Evolutionary conservation across 2,113 vertebrate species (phyloP), one percentile per base, ranked within the genome.

Genomic region (Callospermophilus lateralis): DNA sequence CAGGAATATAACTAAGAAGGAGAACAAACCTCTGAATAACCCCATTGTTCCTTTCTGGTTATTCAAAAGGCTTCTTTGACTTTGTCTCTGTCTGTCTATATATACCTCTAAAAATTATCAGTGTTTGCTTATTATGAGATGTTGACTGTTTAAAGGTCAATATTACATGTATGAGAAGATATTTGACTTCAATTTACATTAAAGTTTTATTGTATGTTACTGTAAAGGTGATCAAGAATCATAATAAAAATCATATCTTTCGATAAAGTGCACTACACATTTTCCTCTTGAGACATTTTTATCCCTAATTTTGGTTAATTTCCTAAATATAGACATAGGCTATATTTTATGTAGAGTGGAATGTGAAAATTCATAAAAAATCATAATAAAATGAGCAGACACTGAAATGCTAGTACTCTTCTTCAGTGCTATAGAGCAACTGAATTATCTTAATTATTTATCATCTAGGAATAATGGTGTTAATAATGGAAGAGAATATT

Each of bases 1-100:
- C 16, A 97, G 63, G 67, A 76, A 80, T 7, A 98, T 89, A 32
- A 79, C 34, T 42, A 98, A 76, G 51, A 98, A 34, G 83, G 97
- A 87, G 51, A 74, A 8, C 51, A 83, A 63, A 4, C 20, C 28
- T 67, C 68, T 91, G 10, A 73, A n/a, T 20, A 81, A 3, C 19
- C 24, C 84, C 98, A 97, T 98, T 87, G 3, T 39, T 85, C 81
- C 12, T 91, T 30, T n/a, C 3, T 28, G 53, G 45, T 16, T 34
- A 13, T 17, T 32, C 34, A 58, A 45, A 32, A 48, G 16, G 11
- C 24, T 61, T 39, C 37, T 83, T 67, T 48, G 1, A 37, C 6
- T 9, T 12, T 16, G 15, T 74, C 10, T 65, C 37, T 94, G 65
- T 73, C 22, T 4, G 0, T 48, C 4, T 79, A 30, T 79, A 84